Percentiles rank a stretch among this genome's conserved stretches.
These are phyloP conservation scores for Polyploca ridens DNA, from an alignment of 2,888 invertebrate genomes.

Conservation along the genomic window DNA sequence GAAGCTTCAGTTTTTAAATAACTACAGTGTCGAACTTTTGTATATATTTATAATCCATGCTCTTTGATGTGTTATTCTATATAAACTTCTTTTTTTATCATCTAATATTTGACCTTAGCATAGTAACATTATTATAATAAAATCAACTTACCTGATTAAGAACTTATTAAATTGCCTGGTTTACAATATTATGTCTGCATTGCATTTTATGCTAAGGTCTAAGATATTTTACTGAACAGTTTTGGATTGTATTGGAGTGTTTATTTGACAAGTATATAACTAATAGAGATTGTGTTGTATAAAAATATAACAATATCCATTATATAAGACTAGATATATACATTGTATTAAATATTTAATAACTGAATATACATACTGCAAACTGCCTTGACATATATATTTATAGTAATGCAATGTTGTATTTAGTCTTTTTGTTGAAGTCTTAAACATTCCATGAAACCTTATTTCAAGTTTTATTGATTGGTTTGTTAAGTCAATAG, in stretches of 20 bases:
- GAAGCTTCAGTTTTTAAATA: constrained; percentile 59
- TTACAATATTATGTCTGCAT: constrained; percentile 36
- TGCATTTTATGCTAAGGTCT: constrained; percentile 66
- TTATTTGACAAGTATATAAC: constrained; percentile 65
- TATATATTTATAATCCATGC: constrained; percentile 53
- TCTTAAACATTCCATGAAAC: constrained; percentile 82
- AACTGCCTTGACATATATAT: constrained; percentile 25
- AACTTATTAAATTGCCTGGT: constrained; percentile 16
- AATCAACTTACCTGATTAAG: neutral
- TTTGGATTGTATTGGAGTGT: constrained; percentile 75
- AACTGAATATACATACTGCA: constrained; percentile 14
- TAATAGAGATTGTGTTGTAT: constrained; percentile 63
- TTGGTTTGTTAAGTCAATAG: constrained; percentile 57
- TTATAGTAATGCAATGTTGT: constrained; percentile 51
- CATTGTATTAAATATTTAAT: constrained; percentile 13
- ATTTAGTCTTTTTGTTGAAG: constrained; percentile 68
- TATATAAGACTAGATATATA: constrained; percentile 14
- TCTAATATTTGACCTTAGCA: constrained; percentile 64
- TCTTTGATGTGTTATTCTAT: constrained; percentile 53
- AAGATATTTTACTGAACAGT: constrained; percentile 53
- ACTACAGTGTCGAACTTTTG: constrained; percentile 62
- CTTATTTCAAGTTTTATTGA: constrained; percentile 66
- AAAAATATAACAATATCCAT: constrained; percentile 57
- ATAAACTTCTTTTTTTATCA: constrained; percentile 47
- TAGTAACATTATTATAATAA: constrained; percentile 11